These are phyloP conservation scores for Elysia crispata DNA, from an alignment of 2,888 invertebrate species.

Conservation along the genomic window DNA sequence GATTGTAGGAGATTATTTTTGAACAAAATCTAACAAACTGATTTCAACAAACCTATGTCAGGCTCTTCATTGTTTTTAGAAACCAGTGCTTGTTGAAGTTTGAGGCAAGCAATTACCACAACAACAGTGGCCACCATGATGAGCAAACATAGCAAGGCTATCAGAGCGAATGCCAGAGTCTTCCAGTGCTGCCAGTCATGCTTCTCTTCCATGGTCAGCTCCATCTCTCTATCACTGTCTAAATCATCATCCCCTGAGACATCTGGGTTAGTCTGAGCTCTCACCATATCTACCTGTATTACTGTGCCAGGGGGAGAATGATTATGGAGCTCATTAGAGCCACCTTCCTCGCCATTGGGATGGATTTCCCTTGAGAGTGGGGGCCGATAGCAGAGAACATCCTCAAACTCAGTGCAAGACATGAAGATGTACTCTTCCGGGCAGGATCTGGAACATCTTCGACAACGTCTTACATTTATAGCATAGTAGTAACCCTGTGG, in stretches of 20 bases:
- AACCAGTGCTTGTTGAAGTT: conserved; percentile 51
- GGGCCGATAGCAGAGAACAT: too few species aligned
- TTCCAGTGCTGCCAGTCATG: conserved; percentile 65
- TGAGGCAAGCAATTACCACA: conserved; percentile 61
- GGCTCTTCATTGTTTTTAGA: conserved; percentile 52
- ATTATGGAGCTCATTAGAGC: not conserved
- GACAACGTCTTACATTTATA: too few species aligned
- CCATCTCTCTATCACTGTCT: conserved; percentile 32
- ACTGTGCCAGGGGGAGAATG: not conserved
- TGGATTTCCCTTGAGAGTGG: not conserved
- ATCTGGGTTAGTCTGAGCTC: not conserved
- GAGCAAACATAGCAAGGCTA: conserved; percentile 64
- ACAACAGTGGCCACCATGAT: conserved; percentile 61
- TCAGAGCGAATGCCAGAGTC: conserved; percentile 65
- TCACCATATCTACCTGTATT: not conserved
- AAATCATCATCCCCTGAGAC: not conserved
- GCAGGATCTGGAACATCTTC: too few species aligned
- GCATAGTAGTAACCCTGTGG: too few species aligned
- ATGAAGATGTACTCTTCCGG: too few species aligned
- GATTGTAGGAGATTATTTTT: too few species aligned
- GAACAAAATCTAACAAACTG: not conserved
- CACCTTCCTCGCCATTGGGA: not conserved
- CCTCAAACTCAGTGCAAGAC: too few species aligned
- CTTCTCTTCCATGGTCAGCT: conserved; percentile 48
- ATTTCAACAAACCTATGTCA: conserved; percentile 52